These are phyloP conservation scores for Epinotia brunnichana DNA, from an alignment of 2,888 invertebrate species.

Conservation along the genomic window DNA sequence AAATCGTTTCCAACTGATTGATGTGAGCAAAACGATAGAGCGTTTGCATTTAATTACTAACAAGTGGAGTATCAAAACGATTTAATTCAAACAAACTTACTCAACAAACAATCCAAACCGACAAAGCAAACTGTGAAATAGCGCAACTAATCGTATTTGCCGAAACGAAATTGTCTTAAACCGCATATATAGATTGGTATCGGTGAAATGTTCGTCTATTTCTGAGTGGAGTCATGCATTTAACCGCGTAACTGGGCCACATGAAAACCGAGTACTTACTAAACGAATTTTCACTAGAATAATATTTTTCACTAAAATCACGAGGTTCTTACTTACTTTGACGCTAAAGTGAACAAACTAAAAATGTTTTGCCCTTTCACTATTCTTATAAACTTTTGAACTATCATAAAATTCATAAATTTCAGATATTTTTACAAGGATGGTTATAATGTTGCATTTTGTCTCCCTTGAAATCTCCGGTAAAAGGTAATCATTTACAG, in stretches of 20 bases:
- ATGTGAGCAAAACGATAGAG: conserved; percentile 7
- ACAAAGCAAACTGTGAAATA: conserved; percentile 30
- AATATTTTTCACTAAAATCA: too few relatives aligned
- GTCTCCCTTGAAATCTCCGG: neutral
- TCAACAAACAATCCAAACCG: conserved; percentile 26
- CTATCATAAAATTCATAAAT: neutral
- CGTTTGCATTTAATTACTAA: conserved; percentile 5
- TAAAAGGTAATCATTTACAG: neutral
- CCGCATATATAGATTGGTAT: conserved; percentile 37
- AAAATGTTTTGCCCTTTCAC: too few relatives aligned
- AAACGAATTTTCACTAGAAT: neutral
- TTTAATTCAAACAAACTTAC: conserved; percentile 24
- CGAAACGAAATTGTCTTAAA: conserved; percentile 42
- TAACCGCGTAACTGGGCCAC: neutral
- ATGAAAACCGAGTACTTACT: neutral
- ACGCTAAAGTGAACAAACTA: too few relatives aligned
- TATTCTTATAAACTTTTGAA: neutral
- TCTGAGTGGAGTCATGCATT: conserved; percentile 6
- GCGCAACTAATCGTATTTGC: conserved; percentile 34
- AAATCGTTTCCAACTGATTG: neutral
- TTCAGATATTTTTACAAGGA: neutral
- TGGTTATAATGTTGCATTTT: neutral
- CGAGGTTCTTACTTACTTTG: too few relatives aligned
- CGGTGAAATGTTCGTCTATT: conserved; percentile 30
- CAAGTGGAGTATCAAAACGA: conserved; percentile 10